Percentiles rank a stretch among this genome's conserved stretches.
Conservation (phyloP, 2,113 vertebrate genomes). For the Tinamus guttatus region DNA sequence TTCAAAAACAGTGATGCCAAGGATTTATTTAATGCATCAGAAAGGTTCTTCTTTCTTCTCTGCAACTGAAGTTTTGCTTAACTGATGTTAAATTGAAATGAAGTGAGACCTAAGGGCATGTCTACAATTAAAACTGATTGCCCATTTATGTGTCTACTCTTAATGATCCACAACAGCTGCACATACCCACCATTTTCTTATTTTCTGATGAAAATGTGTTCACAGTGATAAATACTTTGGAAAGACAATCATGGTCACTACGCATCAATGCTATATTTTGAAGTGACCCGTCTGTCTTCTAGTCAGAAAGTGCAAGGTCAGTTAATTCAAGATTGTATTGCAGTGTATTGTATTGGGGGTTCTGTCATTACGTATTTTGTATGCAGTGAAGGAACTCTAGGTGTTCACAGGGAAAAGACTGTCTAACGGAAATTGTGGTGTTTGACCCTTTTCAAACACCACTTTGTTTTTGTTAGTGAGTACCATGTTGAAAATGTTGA, state of each 20-base stretch:
- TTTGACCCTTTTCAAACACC: rapidly evolving
- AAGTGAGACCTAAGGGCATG: neutral
- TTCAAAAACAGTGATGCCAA: neutral
- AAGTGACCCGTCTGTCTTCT: neutral
- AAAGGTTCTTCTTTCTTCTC: neutral
- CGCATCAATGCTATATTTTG: neutral
- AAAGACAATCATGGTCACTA: neutral
- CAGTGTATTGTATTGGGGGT: neutral
- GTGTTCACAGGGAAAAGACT: neutral
- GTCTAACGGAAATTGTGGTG: rapidly evolving
- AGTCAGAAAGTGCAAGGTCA: neutral
- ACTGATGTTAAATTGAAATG: neutral
- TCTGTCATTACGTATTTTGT: rapidly evolving
- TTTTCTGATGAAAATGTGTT: neutral
- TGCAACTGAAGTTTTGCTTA: neutral
- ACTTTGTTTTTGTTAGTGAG: neutral
- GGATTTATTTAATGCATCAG: neutral
- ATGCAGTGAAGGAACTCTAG: neutral
- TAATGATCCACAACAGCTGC: neutral
- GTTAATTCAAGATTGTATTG: neutral
- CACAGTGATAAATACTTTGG: neutral
- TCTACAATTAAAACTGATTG: neutral
- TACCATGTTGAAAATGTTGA: rapidly evolving
- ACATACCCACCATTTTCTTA: neutral
- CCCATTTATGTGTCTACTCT: neutral